Percentiles rank a stretch among this genome's conserved stretches.
Conservation (phyloP, 2,888 invertebrate species). For the Ormyrus rosae region DNA sequence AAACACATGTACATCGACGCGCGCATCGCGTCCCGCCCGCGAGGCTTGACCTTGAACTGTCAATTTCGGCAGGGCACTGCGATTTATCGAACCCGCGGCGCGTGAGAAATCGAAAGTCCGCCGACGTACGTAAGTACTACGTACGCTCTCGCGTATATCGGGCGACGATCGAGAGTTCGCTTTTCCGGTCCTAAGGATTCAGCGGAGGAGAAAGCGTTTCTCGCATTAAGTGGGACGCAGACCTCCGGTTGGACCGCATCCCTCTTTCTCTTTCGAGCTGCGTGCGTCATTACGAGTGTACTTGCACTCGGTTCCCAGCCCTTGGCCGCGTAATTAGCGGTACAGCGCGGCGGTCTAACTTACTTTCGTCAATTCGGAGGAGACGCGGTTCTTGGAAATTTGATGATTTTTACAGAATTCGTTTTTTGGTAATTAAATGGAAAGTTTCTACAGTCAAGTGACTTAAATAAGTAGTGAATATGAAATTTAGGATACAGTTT, state of each 20-base stretch:
- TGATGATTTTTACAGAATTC: too few relatives aligned
- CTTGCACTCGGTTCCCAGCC: too few relatives aligned
- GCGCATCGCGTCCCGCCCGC: slow-evolving; percentile 13
- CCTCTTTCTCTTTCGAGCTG: too few relatives aligned
- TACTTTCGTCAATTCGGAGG: too few relatives aligned
- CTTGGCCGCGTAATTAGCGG: too few relatives aligned
- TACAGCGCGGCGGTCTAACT: too few relatives aligned
- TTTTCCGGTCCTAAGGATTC: slow-evolving; percentile 26
- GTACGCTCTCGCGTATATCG: not conserved
- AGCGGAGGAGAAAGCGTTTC: slow-evolving; percentile 46
- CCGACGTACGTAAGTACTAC: not conserved
- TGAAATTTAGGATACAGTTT: too few relatives aligned
- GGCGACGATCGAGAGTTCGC: slow-evolving; percentile 25
- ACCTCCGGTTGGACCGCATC: slow-evolving; percentile 16
- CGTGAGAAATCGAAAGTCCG: slow-evolving; percentile 56
- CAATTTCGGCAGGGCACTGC: slow-evolving; percentile 27
- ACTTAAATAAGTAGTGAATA: too few relatives aligned
- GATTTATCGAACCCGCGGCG: not conserved
- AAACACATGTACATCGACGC: not conserved
- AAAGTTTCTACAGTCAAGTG: too few relatives aligned
- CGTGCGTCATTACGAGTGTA: too few relatives aligned
- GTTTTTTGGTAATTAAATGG: too few relatives aligned
- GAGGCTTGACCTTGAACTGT: slow-evolving; percentile 46
- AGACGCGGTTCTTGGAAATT: too few relatives aligned
- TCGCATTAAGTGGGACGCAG: slow-evolving; percentile 11